phyloP scores from a whole-genome alignment of 1,140 invertebrate genomes.

The Diprion similis region DNA sequence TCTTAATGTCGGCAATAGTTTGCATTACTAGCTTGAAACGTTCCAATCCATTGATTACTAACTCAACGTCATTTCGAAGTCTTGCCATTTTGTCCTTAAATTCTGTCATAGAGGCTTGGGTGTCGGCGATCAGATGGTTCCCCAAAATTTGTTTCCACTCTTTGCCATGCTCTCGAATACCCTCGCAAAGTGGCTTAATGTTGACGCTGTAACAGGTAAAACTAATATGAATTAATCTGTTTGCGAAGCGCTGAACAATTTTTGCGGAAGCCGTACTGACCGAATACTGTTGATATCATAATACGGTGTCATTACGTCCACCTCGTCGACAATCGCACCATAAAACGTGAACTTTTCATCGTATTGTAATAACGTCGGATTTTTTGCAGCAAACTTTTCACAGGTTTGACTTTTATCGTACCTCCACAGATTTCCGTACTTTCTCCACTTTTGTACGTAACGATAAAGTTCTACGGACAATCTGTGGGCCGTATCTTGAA shows the following conservation, averaged over 20 bases:
- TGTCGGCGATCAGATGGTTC: slow-evolving; percentile 65
- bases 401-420: slow-evolving; percentile 78
- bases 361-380: slow-evolving; percentile 76
- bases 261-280: slow-evolving; percentile 30
- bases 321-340: slow-evolving; percentile 75
- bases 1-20: slow-evolving; percentile 77
- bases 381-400: slow-evolving; percentile 76
- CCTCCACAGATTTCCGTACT: slow-evolving; percentile 81
- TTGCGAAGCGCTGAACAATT: slow-evolving; percentile 17
- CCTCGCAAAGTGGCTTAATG: slow-evolving; percentile 67
- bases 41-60: slow-evolving; percentile 76
- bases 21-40: slow-evolving; percentile 86
- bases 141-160: slow-evolving; percentile 78
- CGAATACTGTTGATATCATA: slow-evolving; percentile 71
- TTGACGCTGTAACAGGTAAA: slow-evolving; percentile 63
- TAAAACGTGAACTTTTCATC: slow-evolving; percentile 87
- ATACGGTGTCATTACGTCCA: slow-evolving; percentile 66
- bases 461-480: slow-evolving; percentile 67
- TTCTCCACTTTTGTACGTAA: slow-evolving; percentile 79
- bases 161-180: slow-evolving; percentile 70
- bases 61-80: slow-evolving; percentile 68
- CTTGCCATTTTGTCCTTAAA: slow-evolving; percentile 68
- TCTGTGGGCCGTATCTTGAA: slow-evolving; percentile 71
- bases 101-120: slow-evolving; percentile 68
- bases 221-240: slow-evolving; percentile 16